Conservation (phyloP, 2,113 vertebrate species). For the Mobula hypostoma region DNA sequence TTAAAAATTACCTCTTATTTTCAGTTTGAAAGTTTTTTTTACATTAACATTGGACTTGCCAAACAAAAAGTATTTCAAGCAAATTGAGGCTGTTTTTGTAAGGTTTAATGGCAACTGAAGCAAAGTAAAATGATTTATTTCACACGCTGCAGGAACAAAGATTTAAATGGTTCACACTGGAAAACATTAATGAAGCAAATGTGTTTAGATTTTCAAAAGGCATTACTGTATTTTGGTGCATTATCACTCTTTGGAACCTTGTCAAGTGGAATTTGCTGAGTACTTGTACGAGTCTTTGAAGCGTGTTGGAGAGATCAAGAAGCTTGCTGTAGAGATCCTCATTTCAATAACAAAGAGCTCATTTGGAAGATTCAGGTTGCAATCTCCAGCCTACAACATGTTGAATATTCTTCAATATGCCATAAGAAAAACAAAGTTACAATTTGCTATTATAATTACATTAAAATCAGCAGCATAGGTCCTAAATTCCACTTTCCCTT, state of each 20-base stretch:
- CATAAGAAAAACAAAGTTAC: background rate
- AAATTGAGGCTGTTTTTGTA: background rate
- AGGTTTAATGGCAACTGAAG: background rate
- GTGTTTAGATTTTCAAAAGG: background rate
- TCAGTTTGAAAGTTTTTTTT: background rate
- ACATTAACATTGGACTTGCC: background rate
- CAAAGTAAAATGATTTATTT: background rate
- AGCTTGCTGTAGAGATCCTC: background rate
- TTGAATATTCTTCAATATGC: background rate
- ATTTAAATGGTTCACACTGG: background rate
- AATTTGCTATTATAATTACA: background rate
- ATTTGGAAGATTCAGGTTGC: background rate
- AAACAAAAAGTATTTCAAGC: background rate
- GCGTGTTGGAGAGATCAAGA: background rate
- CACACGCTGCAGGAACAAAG: background rate
- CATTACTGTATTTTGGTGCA: background rate
- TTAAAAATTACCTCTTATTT: background rate
- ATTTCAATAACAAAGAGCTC: background rate
- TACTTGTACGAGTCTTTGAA: background rate
- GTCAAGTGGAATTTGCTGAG: background rate
- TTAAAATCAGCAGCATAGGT: background rate
- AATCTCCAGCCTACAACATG: background rate
- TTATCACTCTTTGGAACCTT: background rate
- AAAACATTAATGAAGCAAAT: background rate
- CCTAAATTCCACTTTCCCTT: background rate